Base-by-base conservation (phyloP, 1,140 invertebrate species). In the Drosophila pruinosa region DNA sequence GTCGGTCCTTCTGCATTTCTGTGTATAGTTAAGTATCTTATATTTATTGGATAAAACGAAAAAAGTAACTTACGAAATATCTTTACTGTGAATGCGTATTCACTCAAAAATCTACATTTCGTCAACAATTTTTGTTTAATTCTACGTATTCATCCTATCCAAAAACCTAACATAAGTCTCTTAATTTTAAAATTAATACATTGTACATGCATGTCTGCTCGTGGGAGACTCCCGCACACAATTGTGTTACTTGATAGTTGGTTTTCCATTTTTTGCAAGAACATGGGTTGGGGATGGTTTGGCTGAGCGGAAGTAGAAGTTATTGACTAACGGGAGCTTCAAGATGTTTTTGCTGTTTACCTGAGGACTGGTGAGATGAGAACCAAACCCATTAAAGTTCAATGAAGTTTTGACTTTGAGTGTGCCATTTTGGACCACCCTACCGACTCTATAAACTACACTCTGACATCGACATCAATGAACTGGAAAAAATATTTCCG, bases 401-500 rank as follows among this genome's bases (percentile, higher is more conserved):
- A 88, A 88, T 82, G 75, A 88, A 88, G 83, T 89, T 88, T 88
- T 67, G 59, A 36, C 38, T 62, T n/a, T 38, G 50, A 64, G 74
- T 65, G 74, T 65, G 82, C 81, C 77, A 86, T 79, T 82, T 88
- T 64, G 50, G 39, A 48, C 54, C 58, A 22, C 24, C 64, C 54
- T 57, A 64, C 50, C 41, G 31, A 56, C 14, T 39, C 19, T 10
- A 10, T n/a, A 31, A 24, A 45, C 58, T 45, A 31, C 34, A 28
- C 41, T 48, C 47, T 15, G 34, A 22, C 57, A 31, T 19, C 26
- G 14, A 57, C 48, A 58, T 57, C 81, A 88, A 86, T 86, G 82
- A 86, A 86, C 71, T 86, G 82, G 72, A 88, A 83, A 78, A 88
- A 70, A 88, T 78, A 82, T 89, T 82, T 88, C 82, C 83, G 68